Percentiles rank a stretch among this genome's conserved stretches.
These are phyloP conservation scores for Sinotaia quadrata DNA, from an alignment of 2,888 invertebrate genomes.

Conservation along the genomic window DNA sequence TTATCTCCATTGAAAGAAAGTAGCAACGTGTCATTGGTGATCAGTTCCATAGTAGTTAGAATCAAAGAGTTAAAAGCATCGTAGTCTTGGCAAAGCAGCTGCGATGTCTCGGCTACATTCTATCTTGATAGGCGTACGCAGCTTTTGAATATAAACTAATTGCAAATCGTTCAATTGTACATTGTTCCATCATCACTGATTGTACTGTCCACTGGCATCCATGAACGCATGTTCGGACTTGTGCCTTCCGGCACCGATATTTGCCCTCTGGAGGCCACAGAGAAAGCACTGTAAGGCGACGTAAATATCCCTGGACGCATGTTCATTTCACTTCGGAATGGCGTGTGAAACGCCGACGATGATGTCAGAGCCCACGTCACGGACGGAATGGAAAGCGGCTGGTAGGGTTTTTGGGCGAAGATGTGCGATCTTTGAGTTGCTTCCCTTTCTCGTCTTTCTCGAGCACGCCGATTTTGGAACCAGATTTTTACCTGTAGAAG, in stretches of 20 bases:
- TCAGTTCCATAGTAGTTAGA: too few relatives aligned
- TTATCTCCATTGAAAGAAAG: too few relatives aligned
- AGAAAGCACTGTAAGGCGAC: constrained; percentile 32
- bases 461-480: constrained; percentile 70
- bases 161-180: too few relatives aligned
- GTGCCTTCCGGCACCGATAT: background rate
- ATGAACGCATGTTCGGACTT: background rate
- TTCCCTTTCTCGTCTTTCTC: constrained; percentile 67
- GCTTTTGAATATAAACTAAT: too few relatives aligned
- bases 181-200: background rate
- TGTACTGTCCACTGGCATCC: background rate
- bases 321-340: constrained; percentile 13
- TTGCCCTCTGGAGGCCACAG: too few relatives aligned
- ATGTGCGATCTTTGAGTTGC: constrained; percentile 38
- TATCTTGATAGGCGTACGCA: too few relatives aligned
- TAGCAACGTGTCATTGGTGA: too few relatives aligned
- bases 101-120: too few relatives aligned
- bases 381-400: constrained; percentile 40
- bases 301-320: constrained; percentile 32
- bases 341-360: background rate
- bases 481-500: constrained; percentile 70
- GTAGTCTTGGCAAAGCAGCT: too few relatives aligned
- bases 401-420: constrained; percentile 34
- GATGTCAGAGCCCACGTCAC: constrained; percentile 37
- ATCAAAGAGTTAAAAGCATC: too few relatives aligned